Percentiles rank a stretch among this genome's conserved stretches.
phyloP scores from a whole-genome alignment of 2,113 vertebrate species.

The Callorhinus ursinus region DNA sequence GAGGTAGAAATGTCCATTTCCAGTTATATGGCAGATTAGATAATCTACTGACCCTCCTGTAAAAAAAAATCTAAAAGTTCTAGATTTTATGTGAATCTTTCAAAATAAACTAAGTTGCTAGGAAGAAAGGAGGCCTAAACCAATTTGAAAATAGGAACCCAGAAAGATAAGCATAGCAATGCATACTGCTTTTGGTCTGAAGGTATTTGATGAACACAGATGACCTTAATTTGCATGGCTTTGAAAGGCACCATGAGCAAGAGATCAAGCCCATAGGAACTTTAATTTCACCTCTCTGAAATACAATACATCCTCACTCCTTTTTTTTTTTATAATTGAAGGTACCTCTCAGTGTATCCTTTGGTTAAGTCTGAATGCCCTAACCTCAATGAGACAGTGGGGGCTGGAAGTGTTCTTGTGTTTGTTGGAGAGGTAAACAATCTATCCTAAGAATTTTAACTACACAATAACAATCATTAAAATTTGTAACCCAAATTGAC shows the following conservation, averaged over 20 bases:
- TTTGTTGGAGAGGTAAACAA: background rate
- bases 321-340: background rate
- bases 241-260: background rate
- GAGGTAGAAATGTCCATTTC: background rate
- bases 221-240: background rate
- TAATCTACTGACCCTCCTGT: background rate
- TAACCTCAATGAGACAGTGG: background rate
- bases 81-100: background rate
- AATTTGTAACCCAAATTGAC: background rate
- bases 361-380: background rate
- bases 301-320: background rate
- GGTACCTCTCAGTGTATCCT: background rate
- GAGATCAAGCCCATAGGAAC: background rate
- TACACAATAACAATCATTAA: background rate
- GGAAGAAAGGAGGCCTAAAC: background rate
- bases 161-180: background rate
- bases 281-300: background rate
- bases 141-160: background rate
- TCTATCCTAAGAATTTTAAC: background rate
- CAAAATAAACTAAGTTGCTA: background rate
- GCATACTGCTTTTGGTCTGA: background rate
- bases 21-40: background rate
- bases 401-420: background rate
- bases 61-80: constrained; percentile 18
- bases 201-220: background rate